phyloP scores from a whole-genome alignment of 2,888 invertebrate species.

The Pecten maximus region DNA sequence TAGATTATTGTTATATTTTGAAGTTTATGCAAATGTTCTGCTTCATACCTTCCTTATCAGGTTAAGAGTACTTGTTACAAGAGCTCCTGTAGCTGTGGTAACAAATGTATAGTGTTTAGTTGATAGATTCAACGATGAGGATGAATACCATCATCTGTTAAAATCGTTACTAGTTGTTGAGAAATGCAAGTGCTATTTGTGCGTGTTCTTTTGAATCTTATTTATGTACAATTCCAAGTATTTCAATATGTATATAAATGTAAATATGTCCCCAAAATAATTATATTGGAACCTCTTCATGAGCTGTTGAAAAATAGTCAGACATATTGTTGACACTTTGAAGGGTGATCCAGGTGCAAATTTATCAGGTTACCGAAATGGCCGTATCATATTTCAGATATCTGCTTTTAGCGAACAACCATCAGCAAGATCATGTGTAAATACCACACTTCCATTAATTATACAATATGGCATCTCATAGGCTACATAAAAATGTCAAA shows the following conservation, averaged over 20 bases:
- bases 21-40: conserved; percentile 16
- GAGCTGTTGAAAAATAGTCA: not conserved
- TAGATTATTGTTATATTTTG: conserved; percentile 4
- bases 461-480: not conserved
- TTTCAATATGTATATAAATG: conserved; percentile 5
- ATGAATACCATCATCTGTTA: not conserved
- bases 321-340: not conserved
- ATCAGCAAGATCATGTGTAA: not conserved
- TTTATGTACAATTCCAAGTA: conserved; percentile 1
- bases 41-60: not conserved
- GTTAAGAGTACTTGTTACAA: not conserved
- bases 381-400: not conserved
- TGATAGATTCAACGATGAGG: not conserved
- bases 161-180: not conserved
- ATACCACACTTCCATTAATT: not conserved
- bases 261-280: not conserved
- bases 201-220: conserved; percentile 22
- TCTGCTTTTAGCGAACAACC: not conserved
- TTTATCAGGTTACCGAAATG: not conserved
- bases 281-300: not conserved
- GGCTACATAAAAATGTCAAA: not conserved
- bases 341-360: not conserved
- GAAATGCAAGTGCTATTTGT: conserved; percentile 13
- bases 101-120: not conserved
- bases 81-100: not conserved